Evolutionary conservation across 1,140 invertebrate species (phyloP).

Genomic region (Medauroidea extradentata): DNA sequence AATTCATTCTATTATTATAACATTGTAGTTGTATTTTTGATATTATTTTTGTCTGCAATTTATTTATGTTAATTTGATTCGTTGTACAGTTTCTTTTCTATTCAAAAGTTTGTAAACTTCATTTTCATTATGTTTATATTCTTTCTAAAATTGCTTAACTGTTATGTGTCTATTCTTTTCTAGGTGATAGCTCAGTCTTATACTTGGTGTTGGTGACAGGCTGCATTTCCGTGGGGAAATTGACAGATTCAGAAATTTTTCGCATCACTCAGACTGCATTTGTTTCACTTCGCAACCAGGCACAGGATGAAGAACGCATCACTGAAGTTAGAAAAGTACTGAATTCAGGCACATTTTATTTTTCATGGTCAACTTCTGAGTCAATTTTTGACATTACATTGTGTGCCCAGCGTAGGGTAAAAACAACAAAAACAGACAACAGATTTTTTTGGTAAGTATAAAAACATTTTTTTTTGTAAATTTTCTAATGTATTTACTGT

Average conservation of each 20-base stretch:
- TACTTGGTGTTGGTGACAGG: conserved; percentile 92
- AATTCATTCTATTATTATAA: too few species aligned
- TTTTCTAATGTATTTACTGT: too few species aligned
- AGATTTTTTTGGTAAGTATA: conserved; percentile 84
- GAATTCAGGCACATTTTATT: conserved; percentile 96
- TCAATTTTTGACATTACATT: conserved; percentile 80
- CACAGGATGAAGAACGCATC: conserved; percentile 74
- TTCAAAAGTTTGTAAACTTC: too few species aligned
- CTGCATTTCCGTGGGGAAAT: conserved; percentile 91
- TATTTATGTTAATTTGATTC: too few species aligned
- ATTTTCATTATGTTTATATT: too few species aligned
- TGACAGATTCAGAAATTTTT: conserved; percentile 89
- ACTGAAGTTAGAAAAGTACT: conserved; percentile 81
- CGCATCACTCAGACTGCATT: conserved; percentile 88
- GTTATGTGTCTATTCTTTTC: too few species aligned
- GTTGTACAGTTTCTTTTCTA: too few species aligned
- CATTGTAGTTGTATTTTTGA: too few species aligned
- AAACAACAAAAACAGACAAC: conserved; percentile 79
- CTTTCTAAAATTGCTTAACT: too few species aligned
- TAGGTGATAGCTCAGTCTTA: conserved; percentile 71
- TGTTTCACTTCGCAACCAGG: conserved; percentile 77
- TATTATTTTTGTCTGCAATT: too few species aligned
- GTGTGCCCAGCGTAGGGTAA: conserved; percentile 81
- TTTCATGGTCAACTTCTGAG: conserved; percentile 67
- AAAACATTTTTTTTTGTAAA: too few species aligned